Base-by-base conservation (phyloP, 2,113 vertebrate species). In the Gobiocypris rarus region DNA sequence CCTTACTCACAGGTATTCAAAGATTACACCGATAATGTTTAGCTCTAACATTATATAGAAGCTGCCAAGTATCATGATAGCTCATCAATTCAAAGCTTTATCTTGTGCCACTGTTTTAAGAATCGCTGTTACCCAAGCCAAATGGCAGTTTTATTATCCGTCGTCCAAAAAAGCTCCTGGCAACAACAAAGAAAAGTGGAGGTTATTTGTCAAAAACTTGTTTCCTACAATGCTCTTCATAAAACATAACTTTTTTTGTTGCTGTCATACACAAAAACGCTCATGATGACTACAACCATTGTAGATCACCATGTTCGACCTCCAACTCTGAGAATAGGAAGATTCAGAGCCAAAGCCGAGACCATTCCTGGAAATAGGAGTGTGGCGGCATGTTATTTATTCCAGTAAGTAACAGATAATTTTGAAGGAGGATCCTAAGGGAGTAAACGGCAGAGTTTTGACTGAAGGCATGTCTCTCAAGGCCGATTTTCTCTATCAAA, bases 381-480 rank as follows among this genome's bases (percentile, higher is more conserved):
- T 61, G 14, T 14, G 76, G 63, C 5, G 8, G 19, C 70, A 9
- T n/a, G 24, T 17, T 67, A 45, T 31, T 31, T 24, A 14, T 41
- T 14, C 10, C 4, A 34, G 31, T 58, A 58, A 76, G 56, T 58
- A 78, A 45, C 38, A 78, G 75, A 45, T 61, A 45, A 78, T 78
- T 59, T 61, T 78, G 75, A 38, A 70, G 22, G 5, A 82, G 58
- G 80, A 87, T 74, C 58, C 74, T 63, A 75, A 50, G 63, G 76
- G 83, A 85, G 26, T 63, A 83, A 83, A 87, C 59, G n/a, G 5
- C 58, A 24, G 41, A 34, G 67, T 45, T 83, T 71, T 75, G 80
- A 85, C 56, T 85, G 82, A 87, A 87, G 69, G 34, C 86, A 85
- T 6, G 9, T 69, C 75, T 58, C 65, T 48, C 26, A 50, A 61